Percentiles rank a stretch among this genome's conserved stretches.
phyloP scores from a whole-genome alignment of 2,113 vertebrate species.

The Lagenorhynchus albirostris region DNA sequence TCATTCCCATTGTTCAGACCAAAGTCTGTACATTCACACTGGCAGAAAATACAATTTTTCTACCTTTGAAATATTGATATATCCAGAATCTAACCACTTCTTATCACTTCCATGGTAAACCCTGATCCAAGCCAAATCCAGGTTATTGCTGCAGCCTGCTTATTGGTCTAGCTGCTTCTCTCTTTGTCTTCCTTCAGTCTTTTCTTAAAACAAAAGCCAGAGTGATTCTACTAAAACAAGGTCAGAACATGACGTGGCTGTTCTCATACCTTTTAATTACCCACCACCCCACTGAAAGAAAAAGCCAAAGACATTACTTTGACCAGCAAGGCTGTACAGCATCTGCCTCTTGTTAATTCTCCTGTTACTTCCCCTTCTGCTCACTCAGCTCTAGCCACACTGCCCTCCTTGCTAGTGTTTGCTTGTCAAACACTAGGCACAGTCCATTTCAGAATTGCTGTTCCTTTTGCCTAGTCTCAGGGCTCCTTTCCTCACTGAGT shows the following conservation, averaged over 20 bases:
- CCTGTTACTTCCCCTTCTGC: neutral
- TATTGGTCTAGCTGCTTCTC: neutral
- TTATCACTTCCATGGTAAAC: neutral
- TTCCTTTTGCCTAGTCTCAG: neutral
- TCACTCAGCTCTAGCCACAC: neutral
- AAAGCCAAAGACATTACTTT: neutral
- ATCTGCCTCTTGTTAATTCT: neutral
- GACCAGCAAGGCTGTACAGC: neutral
- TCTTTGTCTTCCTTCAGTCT: neutral
- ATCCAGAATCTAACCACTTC: neutral
- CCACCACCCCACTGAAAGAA: neutral
- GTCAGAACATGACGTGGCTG: neutral
- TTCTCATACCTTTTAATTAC: neutral
- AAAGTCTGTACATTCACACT: neutral
- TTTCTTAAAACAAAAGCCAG: neutral
- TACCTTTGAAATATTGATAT: neutral
- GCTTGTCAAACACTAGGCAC: neutral
- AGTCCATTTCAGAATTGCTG: neutral
- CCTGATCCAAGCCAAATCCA: neutral
- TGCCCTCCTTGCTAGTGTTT: neutral
- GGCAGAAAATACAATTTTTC: neutral
- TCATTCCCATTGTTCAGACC: neutral
- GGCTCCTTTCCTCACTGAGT: neutral
- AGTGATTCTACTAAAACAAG: neutral
- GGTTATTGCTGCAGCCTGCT: neutral